These are phyloP conservation scores for Denticeps clupeoides DNA, from an alignment of 2,797 vertebrate species.

Conservation along the genomic window DNA sequence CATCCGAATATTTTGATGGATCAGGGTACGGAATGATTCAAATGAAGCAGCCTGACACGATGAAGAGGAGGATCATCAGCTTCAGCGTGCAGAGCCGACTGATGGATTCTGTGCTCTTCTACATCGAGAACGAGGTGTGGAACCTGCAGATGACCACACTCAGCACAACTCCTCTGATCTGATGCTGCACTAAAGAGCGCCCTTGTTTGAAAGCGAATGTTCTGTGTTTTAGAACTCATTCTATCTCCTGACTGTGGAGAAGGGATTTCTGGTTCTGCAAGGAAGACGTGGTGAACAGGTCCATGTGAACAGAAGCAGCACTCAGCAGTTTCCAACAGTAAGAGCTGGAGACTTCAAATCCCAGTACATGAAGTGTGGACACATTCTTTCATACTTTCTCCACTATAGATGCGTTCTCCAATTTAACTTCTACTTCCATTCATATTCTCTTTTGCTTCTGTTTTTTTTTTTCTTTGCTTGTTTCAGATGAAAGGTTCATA, in stretches of 20 bases:
- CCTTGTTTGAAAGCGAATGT: neutral
- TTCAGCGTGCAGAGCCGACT: conserved; percentile 36
- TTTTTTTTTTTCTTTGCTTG: neutral
- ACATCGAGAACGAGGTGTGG: conserved; percentile 44
- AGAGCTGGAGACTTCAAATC: conserved; percentile 20
- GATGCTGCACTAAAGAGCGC: no score
- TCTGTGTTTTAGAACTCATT: conserved; percentile 30
- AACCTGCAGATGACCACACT: no score
- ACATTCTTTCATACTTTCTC: no score
- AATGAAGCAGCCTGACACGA: conserved; percentile 7
- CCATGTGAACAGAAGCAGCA: conserved; percentile 20
- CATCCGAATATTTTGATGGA: conserved; percentile 42
- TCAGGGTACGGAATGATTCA: conserved; percentile 39
- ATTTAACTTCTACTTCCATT: neutral
- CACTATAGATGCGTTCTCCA: no score
- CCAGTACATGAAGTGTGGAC: no score
- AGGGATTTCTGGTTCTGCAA: conserved; percentile 37
- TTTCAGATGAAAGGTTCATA: conserved; percentile 7
- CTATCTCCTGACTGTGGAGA: conserved; percentile 33
- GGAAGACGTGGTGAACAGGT: conserved; percentile 17
- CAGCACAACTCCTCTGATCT: no score
- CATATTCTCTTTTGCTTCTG: neutral
- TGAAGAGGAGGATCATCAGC: conserved; percentile 17
- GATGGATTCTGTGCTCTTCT: conserved; percentile 40
- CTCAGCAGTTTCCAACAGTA: conserved; percentile 40